These are phyloP conservation scores for Dysdera silvatica DNA, from an alignment of 1,140 invertebrate genomes.

Conservation along the genomic window DNA sequence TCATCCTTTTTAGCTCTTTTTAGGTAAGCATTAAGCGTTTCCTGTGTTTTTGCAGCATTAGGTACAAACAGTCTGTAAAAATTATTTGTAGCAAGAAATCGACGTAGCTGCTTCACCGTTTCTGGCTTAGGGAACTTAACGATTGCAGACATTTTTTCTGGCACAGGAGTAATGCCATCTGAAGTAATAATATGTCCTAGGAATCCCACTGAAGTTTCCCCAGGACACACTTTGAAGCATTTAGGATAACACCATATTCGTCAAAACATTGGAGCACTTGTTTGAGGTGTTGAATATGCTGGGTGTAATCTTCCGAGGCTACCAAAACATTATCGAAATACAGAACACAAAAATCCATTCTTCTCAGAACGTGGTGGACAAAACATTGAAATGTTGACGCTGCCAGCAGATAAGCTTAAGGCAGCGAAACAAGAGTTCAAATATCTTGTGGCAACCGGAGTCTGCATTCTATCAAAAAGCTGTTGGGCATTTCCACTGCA, in stretches of 20 bases:
- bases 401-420: too few species aligned
- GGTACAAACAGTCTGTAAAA: constrained; percentile 36
- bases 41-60: background rate
- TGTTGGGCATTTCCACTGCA: too few species aligned
- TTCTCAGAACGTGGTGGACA: constrained; percentile 9
- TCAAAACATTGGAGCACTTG: constrained; percentile 40
- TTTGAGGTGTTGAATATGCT: constrained; percentile 41
- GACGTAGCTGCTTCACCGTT: constrained; percentile 37
- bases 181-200: constrained; percentile 13
- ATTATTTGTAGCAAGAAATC: constrained; percentile 43
- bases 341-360: background rate
- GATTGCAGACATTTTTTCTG: constrained; percentile 9
- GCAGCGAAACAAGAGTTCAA: too few species aligned
- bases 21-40: background rate
- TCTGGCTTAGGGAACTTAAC: constrained; percentile 33
- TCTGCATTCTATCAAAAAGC: too few species aligned
- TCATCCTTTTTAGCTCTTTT: background rate
- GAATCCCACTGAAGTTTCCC: constrained; percentile 8
- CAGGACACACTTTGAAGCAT: constrained; percentile 32
- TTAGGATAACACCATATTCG: constrained; percentile 38
- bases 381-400: constrained; percentile 28
- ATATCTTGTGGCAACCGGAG: too few species aligned
- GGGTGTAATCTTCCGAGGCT: constrained; percentile 36
- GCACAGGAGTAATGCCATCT: constrained; percentile 14
- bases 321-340: constrained; percentile 41